Percentiles rank a stretch among this genome's conserved stretches.
Evolutionary conservation across 1,140 invertebrate genomes (phyloP).

Genomic region (Dreissena polymorpha): DNA sequence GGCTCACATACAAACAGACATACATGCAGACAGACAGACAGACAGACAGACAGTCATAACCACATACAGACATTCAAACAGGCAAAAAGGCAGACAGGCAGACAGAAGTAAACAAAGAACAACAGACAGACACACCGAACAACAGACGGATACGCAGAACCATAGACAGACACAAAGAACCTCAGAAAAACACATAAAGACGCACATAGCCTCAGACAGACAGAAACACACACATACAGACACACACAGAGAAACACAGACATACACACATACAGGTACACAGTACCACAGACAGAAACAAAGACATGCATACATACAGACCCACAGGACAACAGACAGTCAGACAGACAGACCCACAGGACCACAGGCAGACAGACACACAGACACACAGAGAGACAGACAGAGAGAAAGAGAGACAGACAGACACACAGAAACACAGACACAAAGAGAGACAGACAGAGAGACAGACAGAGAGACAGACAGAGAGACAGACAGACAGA

Average conservation of each 20-base stretch:
- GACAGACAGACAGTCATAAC: constrained; percentile 33
- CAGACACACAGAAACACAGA: constrained; percentile 4
- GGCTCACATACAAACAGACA: constrained; percentile 6
- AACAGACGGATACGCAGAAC: background rate
- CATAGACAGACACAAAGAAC: background rate
- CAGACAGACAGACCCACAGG: constrained; percentile 18
- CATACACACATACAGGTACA: background rate
- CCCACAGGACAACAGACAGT: background rate
- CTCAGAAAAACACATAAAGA: background rate
- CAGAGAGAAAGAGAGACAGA: constrained; percentile 15
- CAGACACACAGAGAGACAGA: constrained; percentile 15
- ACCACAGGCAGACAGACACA: background rate
- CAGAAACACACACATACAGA: constrained; percentile 1
- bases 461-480: constrained; percentile 11
- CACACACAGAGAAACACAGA: constrained; percentile 1
- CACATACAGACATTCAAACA: constrained; percentile 34
- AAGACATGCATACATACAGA: constrained; percentile 11
- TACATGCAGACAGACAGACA: constrained; percentile 28
- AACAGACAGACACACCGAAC: background rate
- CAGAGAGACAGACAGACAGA: constrained; percentile 8
- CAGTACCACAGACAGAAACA: constrained; percentile 4
- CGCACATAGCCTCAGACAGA: constrained; percentile 7
- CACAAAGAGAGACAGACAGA: constrained; percentile 4
- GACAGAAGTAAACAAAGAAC: background rate
- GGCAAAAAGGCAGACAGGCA: constrained; percentile 9